phyloP scores from a whole-genome alignment of 2,888 invertebrate species.

The Mesorhabditis spiculigera region DNA sequence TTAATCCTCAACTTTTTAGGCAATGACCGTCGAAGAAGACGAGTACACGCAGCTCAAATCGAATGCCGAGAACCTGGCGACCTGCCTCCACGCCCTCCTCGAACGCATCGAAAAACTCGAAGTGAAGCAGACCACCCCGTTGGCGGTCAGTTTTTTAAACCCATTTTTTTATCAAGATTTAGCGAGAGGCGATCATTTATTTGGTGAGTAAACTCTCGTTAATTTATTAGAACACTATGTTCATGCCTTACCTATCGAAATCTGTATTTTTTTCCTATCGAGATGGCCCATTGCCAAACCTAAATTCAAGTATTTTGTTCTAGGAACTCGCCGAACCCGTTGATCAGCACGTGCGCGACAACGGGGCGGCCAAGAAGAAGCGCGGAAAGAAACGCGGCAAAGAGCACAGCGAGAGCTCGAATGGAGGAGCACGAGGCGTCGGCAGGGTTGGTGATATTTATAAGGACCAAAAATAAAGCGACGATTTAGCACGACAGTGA shows the following conservation, averaged over 20 bases:
- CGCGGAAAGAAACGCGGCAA: conserved; percentile 10
- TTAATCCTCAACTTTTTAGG: no score
- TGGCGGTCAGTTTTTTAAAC: conserved; percentile 7
- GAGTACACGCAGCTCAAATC: conserved; percentile 41
- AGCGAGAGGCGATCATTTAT: conserved; percentile 7
- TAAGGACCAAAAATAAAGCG: not conserved
- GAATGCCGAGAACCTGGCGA: conserved; percentile 54
- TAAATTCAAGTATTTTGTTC: no score
- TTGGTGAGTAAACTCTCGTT: not conserved
- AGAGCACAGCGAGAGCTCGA: conserved; percentile 7
- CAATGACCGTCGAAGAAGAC: conserved; percentile 9
- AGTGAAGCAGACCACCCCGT: conserved; percentile 16
- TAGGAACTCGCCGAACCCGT: not conserved
- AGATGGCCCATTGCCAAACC: no score
- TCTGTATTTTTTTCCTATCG: no score
- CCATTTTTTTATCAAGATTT: not conserved
- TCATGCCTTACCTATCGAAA: no score
- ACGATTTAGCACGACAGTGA: conserved; percentile 6
- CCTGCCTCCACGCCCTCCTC: conserved; percentile 51
- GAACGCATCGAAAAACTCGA: conserved; percentile 54
- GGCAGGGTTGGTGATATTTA: not conserved
- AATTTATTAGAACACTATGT: no score
- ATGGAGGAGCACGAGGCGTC: not conserved
- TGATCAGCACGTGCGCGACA: conserved; percentile 5
- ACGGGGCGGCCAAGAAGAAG: conserved; percentile 10